A percentile compares a stretch with the other conserved stretches of the same genome.
Evolutionary conservation across 2,113 vertebrate genomes (phyloP).

Genomic region (Plestiodon gilberti): DNA sequence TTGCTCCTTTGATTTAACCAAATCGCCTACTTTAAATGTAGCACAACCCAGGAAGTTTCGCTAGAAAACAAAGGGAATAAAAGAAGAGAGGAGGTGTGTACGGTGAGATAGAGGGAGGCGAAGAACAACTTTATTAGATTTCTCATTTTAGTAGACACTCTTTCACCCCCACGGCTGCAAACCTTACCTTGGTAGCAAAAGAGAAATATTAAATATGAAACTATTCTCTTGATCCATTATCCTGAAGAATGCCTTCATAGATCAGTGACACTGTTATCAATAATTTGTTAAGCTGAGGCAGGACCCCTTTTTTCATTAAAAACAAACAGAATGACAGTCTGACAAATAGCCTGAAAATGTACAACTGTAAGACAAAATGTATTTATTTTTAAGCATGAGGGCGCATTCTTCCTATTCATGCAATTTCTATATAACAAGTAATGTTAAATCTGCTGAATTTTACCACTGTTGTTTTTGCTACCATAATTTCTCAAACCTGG

Average conservation of each 20-base stretch:
- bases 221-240: background rate
- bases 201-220: slow-evolving; percentile 21
- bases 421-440: slow-evolving; percentile 26
- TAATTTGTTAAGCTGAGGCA: background rate
- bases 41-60: slow-evolving; percentile 90
- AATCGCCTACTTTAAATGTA: slow-evolving; percentile 89
- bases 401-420: background rate
- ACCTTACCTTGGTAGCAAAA: slow-evolving; percentile 24
- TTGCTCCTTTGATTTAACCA: slow-evolving; percentile 91
- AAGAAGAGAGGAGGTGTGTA: background rate
- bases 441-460: slow-evolving; percentile 30
- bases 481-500: slow-evolving; percentile 44
- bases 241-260: background rate
- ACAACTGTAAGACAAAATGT: background rate
- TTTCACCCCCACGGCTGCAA: slow-evolving; percentile 10
- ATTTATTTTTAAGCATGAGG: background rate
- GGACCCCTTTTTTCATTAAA: slow-evolving; percentile 28
- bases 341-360: slow-evolving; percentile 8
- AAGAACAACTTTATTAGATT: background rate
- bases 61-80: slow-evolving; percentile 76
- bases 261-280: slow-evolving; percentile 11
- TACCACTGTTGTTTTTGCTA: slow-evolving; percentile 6
- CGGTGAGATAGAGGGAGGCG: background rate
- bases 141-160: background rate
- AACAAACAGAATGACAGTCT: slow-evolving; percentile 21